Evolutionary conservation across 2,113 vertebrate species (phyloP).

Genomic region (Oryzias celebensis): DNA sequence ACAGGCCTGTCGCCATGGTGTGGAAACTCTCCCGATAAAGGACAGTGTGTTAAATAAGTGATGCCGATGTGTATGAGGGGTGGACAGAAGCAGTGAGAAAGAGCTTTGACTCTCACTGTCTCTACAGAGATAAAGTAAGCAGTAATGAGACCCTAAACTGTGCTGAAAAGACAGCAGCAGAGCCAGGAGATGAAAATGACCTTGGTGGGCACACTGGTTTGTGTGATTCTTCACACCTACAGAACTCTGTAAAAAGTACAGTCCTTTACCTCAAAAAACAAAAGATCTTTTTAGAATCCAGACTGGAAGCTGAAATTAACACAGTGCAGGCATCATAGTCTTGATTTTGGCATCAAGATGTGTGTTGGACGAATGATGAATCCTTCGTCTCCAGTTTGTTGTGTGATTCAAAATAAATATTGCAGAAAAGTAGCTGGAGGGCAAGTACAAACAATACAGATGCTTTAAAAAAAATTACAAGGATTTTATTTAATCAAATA

Average conservation of each 20-base stretch:
- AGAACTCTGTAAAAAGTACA: not conserved
- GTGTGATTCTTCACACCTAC: conserved; percentile 3
- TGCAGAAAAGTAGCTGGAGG: too few relatives aligned
- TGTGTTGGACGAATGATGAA: too few relatives aligned
- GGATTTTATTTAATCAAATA: too few relatives aligned
- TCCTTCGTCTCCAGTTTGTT: too few relatives aligned
- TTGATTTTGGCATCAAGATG: too few relatives aligned
- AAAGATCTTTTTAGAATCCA: too few relatives aligned
- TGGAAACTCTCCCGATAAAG: conserved; percentile 17
- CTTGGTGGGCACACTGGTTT: conserved; percentile 26
- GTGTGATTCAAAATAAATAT: too few relatives aligned
- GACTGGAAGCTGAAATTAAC: too few relatives aligned
- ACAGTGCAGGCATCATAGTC: too few relatives aligned
- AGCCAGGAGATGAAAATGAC: conserved; percentile 30
- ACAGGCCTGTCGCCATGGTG: conserved; percentile 5
- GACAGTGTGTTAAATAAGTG: conserved; percentile 27
- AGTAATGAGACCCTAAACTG: conserved; percentile 58
- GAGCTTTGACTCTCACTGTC: conserved; percentile 37
- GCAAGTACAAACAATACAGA: too few relatives aligned
- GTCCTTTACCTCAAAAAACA: too few relatives aligned
- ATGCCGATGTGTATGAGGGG: not conserved
- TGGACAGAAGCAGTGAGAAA: conserved; percentile 21
- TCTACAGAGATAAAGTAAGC: conserved; percentile 46
- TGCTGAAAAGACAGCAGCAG: conserved; percentile 25
- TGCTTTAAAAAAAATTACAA: too few relatives aligned